Percentiles rank a stretch among this genome's conserved stretches.
phyloP scores from a whole-genome alignment of 2,113 vertebrate genomes.

The Abramis brama region DNA sequence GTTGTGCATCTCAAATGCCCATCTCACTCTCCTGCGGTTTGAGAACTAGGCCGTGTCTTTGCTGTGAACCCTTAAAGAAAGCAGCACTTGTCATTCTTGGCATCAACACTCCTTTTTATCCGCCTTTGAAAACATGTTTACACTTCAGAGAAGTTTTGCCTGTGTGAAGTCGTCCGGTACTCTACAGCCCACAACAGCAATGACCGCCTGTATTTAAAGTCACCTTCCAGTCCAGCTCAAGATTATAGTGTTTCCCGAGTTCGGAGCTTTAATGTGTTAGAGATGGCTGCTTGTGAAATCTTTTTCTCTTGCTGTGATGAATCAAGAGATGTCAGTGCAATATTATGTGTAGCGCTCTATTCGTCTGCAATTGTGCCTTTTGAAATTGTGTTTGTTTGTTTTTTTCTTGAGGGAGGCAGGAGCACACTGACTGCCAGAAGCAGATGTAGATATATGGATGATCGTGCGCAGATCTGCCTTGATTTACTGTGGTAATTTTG shows the following conservation, averaged over 20 bases:
- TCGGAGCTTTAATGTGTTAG: neutral
- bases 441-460: neutral
- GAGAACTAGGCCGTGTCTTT: conserved; percentile 59
- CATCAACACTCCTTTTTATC: conserved; percentile 38
- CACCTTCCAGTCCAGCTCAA: conserved; percentile 4
- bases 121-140: conserved; percentile 50
- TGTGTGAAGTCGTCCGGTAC: conserved; percentile 22
- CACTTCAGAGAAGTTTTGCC: conserved; percentile 36
- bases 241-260: neutral
- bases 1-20: conserved; percentile 44
- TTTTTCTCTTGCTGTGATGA: neutral
- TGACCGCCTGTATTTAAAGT: conserved; percentile 6
- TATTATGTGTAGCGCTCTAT: neutral
- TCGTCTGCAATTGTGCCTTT: conserved; percentile 8
- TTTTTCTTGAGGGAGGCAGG: neutral
- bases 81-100: conserved; percentile 44
- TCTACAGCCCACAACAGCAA: conserved; percentile 1
- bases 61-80: conserved; percentile 57
- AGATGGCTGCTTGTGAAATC: neutral
- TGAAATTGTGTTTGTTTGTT: neutral
- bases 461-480: neutral
- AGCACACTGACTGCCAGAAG: neutral
- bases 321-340: conserved; percentile 5
- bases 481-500: neutral
- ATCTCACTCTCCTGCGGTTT: conserved; percentile 48